Conservation (phyloP, 2,797 vertebrate genomes). For the Chrosomus eos region DNA sequence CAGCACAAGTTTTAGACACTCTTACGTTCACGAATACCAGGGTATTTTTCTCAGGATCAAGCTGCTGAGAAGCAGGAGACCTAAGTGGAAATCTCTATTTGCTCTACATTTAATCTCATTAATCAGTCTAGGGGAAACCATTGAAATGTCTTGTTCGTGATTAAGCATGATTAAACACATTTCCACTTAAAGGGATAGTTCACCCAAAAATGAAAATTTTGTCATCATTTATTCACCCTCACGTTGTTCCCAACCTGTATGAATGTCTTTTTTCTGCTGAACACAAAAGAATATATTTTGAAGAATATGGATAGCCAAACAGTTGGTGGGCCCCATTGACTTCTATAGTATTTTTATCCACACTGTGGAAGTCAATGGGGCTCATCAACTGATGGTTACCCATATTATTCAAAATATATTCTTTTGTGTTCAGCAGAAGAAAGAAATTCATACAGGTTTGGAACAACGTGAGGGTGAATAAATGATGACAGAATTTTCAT, state of each 20-base stretch:
- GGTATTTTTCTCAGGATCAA: not conserved
- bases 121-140: constrained; percentile 9
- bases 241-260: not conserved
- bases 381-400: no score
- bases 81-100: not conserved
- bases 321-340: no score
- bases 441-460: no score
- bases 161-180: constrained; percentile 3
- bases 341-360: no score
- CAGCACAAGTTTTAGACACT: not conserved
- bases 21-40: not conserved
- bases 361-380: no score
- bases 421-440: no score
- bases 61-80: not conserved
- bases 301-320: not conserved
- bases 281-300: not conserved
- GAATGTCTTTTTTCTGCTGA: not conserved
- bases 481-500: no score
- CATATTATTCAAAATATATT: no score
- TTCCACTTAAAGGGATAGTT: not conserved
- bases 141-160: not conserved
- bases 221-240: not conserved
- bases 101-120: not conserved
- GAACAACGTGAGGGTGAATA: no score
- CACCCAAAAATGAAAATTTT: not conserved